These are phyloP conservation scores for Dolichopus griseipennis DNA, from an alignment of 2,888 invertebrate species.

Conservation along the genomic window DNA sequence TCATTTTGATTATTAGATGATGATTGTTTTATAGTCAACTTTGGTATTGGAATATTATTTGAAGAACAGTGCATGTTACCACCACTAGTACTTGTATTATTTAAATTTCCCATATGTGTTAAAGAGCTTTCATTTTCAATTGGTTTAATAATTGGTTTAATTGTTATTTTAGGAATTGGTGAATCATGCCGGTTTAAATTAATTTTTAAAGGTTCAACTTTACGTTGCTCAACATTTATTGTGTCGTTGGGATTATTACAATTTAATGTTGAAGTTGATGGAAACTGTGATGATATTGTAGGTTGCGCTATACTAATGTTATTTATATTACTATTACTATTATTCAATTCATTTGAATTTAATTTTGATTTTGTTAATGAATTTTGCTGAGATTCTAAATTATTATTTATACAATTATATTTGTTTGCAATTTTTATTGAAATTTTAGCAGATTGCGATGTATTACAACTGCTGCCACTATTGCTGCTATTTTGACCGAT, in stretches of 20 bases:
- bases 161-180: slow-evolving; percentile 34
- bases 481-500: slow-evolving; percentile 17
- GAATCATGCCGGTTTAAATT: slow-evolving; percentile 32
- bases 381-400: slow-evolving; percentile 9
- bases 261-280: slow-evolving; percentile 13
- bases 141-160: slow-evolving; percentile 34
- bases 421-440: slow-evolving; percentile 11
- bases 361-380: neutral
- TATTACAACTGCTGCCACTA: slow-evolving; percentile 11
- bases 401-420: slow-evolving; percentile 8
- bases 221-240: slow-evolving; percentile 25
- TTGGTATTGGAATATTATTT: slow-evolving; percentile 26
- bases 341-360: neutral
- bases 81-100: neutral
- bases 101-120: slow-evolving; percentile 28
- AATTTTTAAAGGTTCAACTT: slow-evolving; percentile 43
- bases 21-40: slow-evolving; percentile 28
- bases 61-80: neutral
- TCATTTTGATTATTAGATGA: slow-evolving; percentile 14
- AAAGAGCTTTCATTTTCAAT: slow-evolving; percentile 33
- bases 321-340: neutral
- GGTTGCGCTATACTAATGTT: slow-evolving; percentile 10
- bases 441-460: neutral
- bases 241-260: slow-evolving; percentile 1
- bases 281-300: slow-evolving; percentile 11